phyloP scores from a whole-genome alignment of 2,888 invertebrate genomes.

The Papilio gigon region DNA sequence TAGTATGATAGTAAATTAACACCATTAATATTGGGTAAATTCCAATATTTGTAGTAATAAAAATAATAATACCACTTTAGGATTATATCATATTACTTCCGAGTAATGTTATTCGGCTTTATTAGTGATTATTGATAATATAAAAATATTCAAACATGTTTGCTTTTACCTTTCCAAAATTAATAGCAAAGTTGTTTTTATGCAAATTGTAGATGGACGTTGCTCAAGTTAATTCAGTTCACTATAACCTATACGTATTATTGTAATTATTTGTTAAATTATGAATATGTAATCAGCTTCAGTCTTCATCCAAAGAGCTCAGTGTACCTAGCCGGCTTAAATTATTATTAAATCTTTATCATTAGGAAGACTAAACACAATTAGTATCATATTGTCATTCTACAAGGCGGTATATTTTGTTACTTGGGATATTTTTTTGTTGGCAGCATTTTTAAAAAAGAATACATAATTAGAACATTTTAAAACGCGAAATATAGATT shows the following conservation, averaged over 20 bases:
- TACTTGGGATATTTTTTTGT: no score
- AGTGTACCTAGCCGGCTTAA: not conserved
- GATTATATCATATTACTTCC: no score
- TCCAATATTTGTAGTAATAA: no score
- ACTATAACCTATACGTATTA: no score
- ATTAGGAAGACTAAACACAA: not conserved
- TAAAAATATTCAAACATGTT: no score
- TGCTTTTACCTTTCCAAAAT: no score
- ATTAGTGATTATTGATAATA: no score
- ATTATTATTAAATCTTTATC: not conserved
- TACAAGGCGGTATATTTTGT: not conserved
- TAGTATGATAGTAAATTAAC: no score
- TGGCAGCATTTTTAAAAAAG: not conserved
- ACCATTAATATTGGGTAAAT: no score
- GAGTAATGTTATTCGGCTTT: no score
- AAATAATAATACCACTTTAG: no score
- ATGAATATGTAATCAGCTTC: conserved; percentile 1
- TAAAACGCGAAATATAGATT: not conserved
- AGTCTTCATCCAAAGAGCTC: conserved; percentile 7
- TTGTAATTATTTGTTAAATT: not conserved
- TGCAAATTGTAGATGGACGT: not conserved
- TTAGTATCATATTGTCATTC: not conserved
- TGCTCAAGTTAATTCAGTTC: not conserved
- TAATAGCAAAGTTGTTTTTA: not conserved
- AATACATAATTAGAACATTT: not conserved